Evolutionary conservation across 2,113 vertebrate species (phyloP).

Genomic region (Procavia capensis): DNA sequence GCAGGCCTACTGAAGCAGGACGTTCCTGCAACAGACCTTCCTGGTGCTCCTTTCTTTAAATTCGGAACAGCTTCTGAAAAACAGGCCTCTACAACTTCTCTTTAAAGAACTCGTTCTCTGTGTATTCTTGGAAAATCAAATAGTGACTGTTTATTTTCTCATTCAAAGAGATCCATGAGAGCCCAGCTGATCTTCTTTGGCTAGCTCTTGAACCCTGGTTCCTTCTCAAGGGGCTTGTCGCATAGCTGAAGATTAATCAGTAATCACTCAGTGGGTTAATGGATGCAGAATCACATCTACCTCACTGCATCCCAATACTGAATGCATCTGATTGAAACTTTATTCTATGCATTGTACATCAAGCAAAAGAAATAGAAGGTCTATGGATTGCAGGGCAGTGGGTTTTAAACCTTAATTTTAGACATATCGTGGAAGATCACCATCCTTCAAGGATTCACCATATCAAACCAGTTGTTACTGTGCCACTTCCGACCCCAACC

Average conservation of each 20-base stretch:
- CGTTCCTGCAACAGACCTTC: neutral
- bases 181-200: rapidly evolving
- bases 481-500: neutral
- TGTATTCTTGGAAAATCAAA: neutral
- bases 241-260: neutral
- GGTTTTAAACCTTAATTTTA: neutral
- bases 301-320: neutral
- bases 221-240: no score
- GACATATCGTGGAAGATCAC: rapidly evolving
- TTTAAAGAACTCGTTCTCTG: neutral
- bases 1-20: neutral
- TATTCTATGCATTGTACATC: neutral
- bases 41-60: neutral
- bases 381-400: rapidly evolving
- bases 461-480: neutral
- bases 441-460: neutral
- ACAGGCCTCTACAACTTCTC: neutral
- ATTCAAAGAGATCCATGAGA: neutral
- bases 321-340: neutral
- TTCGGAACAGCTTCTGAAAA: neutral
- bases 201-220: no score
- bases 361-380: neutral
- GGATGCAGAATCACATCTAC: neutral
- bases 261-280: neutral
- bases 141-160: neutral